Base-by-base conservation (phyloP, 2,113 vertebrate genomes). In the Sceloporus tristichus region DNA sequence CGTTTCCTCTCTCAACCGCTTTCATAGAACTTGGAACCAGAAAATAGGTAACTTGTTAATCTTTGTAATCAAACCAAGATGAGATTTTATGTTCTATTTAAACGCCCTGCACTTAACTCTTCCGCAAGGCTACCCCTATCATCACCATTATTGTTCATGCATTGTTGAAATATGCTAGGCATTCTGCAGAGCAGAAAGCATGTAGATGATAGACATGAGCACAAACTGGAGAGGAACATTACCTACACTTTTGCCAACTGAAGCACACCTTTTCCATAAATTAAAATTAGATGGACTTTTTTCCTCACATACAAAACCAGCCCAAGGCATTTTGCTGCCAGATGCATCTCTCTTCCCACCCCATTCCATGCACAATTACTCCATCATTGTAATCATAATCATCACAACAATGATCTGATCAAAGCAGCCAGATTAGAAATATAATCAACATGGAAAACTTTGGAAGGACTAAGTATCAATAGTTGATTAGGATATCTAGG, bases 51-150 rank as follows among this genome's bases (percentile, higher is more conserved):
- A 81, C 70, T 62, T 81, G 34, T 34, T 65, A 73, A 62, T 75
- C 68, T 82, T 68, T 81, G 18, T 25, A 48, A 74, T 82, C 56
- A 87, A 81, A 87, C 19, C 56, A 87, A 80, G n/a, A 82, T 82
- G 54, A 56, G 38, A 85, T 62, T 56, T n/a, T 59, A 87, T 65
- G n/a, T 62, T 87, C 40, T 81, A n/a, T 87, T 74, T 82, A 42
- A 79, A 71, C 71, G 23, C 18, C 40, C 42, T 70, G 85, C 27
- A 86, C 42, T 54, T 56, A 86, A 79, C n/a, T 34, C 48, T 79
- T 74, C 21, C 27, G 21, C 14, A 54, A 23, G 62, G 19, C 76
- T 79, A 75, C 42, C 29, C 27, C 29, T 68, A 70, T 78, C 75
- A 71, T 59, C 14, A 27, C 66, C 21, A 79, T 42, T 65, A 48